These are phyloP conservation scores for Heliconius hewitsoni DNA, from an alignment of 1,140 invertebrate genomes.

Conservation along the genomic window DNA sequence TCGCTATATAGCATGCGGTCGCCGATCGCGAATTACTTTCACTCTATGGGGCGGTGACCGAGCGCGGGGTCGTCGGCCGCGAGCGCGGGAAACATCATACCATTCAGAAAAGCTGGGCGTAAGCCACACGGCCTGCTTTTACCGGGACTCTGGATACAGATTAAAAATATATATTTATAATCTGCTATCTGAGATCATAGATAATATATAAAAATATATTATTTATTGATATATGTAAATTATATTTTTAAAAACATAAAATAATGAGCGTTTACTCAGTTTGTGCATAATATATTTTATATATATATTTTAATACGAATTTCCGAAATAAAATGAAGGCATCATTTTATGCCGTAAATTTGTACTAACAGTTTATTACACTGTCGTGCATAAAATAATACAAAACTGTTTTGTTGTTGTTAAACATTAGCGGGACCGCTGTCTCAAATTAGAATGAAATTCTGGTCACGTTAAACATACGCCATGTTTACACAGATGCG, in stretches of 20 bases:
- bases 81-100: constrained; percentile 73
- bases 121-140: neutral
- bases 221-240: neutral
- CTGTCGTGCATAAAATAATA: neutral
- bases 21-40: constrained; percentile 79
- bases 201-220: neutral
- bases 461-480: constrained; percentile 30
- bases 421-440: constrained; percentile 4
- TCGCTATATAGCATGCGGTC: constrained; percentile 67
- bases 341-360: neutral
- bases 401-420: neutral
- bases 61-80: constrained; percentile 70
- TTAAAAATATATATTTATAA: neutral
- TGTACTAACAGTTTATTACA: neutral
- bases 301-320: neutral
- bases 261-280: neutral
- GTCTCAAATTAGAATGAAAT: constrained; percentile 12
- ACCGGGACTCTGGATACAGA: neutral
- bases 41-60: constrained; percentile 78
- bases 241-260: neutral
- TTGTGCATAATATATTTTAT: neutral
- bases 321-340: too few species aligned
- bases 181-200: neutral
- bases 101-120: constrained; percentile 70
- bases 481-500: constrained; percentile 79